phyloP scores from a whole-genome alignment of 2,113 vertebrate genomes.

The Onychostruthus taczanowskii region DNA sequence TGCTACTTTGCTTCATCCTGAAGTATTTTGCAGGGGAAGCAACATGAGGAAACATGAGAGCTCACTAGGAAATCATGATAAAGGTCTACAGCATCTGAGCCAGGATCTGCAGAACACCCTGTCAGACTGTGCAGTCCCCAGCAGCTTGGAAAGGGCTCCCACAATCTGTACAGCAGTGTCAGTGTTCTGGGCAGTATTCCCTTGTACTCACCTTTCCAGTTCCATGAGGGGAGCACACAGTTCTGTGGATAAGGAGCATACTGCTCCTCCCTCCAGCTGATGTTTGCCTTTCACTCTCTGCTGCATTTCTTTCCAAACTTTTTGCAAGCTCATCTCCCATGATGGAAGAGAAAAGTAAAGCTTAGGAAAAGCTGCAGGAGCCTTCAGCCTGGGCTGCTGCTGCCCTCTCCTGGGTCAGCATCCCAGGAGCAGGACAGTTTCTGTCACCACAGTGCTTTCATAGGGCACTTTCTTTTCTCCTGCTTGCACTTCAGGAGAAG shows the following conservation, averaged over 20 bases:
- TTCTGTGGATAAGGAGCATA: neutral
- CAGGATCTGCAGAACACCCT: neutral
- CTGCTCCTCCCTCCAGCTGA: neutral
- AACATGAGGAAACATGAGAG: neutral
- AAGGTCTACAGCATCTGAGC: neutral
- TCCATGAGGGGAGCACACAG: neutral
- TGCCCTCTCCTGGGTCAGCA: slow-evolving; percentile 57
- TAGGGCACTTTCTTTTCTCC: neutral
- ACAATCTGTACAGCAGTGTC: neutral
- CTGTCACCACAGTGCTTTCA: neutral
- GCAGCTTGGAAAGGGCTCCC: neutral
- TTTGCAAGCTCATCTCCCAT: neutral
- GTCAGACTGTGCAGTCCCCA: neutral
- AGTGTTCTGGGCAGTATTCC: neutral
- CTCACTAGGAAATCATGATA: neutral
- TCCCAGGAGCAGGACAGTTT: neutral
- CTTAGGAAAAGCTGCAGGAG: neutral
- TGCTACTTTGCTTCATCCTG: neutral
- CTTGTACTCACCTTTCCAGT: neutral
- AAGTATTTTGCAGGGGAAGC: neutral
- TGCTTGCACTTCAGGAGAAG: neutral
- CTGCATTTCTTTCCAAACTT: neutral
- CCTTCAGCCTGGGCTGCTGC: neutral
- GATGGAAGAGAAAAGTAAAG: neutral
- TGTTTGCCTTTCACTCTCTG: neutral